These are phyloP conservation scores for Acleris sparsana DNA, from an alignment of 2,888 invertebrate species.

Conservation along the genomic window DNA sequence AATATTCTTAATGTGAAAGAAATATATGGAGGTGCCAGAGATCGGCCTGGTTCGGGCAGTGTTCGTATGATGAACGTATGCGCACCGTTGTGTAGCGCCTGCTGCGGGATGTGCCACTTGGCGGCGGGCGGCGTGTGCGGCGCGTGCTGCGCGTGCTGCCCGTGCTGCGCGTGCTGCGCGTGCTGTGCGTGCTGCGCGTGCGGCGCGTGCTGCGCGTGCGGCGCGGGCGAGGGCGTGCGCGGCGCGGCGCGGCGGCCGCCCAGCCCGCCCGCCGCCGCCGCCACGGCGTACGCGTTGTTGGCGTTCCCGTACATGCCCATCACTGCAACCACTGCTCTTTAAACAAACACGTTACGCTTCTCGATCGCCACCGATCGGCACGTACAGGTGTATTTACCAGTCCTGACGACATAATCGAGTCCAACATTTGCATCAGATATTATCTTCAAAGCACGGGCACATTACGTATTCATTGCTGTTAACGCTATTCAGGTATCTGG, in stretches of 20 bases:
- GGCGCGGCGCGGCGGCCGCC: constrained; percentile 63
- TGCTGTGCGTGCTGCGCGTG: constrained; percentile 65
- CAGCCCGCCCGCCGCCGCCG: constrained; percentile 47
- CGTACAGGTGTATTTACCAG: too few relatives aligned
- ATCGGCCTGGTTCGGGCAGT: too few relatives aligned
- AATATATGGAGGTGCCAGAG: too few relatives aligned
- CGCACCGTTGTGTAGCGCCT: constrained; percentile 68
- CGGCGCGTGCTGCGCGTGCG: constrained; percentile 56
- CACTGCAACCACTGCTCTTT: constrained; percentile 50
- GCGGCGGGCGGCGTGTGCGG: constrained; percentile 54
- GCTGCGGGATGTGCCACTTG: constrained; percentile 91
- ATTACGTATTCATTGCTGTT: too few relatives aligned
- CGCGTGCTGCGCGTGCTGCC: constrained; percentile 45
- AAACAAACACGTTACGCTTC: not conserved
- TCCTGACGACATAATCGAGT: too few relatives aligned
- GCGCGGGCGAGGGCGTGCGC: constrained; percentile 79
- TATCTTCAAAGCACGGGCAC: too few relatives aligned
- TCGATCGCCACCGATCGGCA: too few relatives aligned
- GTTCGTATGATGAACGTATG: too few relatives aligned
- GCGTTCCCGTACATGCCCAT: constrained; percentile 64
- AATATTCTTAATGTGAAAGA: too few relatives aligned
- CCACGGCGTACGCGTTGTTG: constrained; percentile 48
- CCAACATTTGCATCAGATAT: too few relatives aligned
- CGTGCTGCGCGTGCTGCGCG: constrained; percentile 57
- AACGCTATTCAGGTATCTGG: too few relatives aligned